These are phyloP conservation scores for Mesocricetus auratus DNA, from an alignment of 2,113 vertebrate genomes.

Conservation along the genomic window DNA sequence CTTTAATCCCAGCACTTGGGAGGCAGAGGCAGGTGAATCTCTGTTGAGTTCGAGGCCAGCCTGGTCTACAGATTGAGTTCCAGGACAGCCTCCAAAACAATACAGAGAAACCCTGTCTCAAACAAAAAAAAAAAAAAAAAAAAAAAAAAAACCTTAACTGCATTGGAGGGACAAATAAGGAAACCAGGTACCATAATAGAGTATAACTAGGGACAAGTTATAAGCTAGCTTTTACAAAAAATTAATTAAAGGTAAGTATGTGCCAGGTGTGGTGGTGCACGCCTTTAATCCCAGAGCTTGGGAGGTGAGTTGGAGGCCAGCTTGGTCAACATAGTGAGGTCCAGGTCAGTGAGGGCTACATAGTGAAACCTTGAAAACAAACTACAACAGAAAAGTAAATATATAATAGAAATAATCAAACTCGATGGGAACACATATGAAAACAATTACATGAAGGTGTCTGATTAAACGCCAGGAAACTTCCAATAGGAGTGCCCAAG, in stretches of 20 bases:
- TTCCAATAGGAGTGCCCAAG: background rate
- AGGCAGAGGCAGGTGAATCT: background rate
- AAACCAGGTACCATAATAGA: too few relatives aligned
- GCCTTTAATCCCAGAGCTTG: background rate
- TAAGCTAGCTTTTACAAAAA: too few relatives aligned
- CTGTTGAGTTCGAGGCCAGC: background rate
- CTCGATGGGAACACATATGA: background rate
- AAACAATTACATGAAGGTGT: background rate
- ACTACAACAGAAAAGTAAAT: background rate
- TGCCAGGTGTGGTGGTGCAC: too few relatives aligned
- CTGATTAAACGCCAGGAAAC: background rate
- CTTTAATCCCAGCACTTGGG: background rate
- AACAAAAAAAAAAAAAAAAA: conserved; percentile 2
- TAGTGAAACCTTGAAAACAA: background rate
- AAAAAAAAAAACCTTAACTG: too few relatives aligned
- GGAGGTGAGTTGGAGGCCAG: background rate
- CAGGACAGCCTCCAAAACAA: too few relatives aligned
- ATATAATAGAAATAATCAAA: background rate
- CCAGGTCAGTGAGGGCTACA: background rate
- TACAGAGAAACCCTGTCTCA: too few relatives aligned
- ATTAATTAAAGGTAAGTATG: too few relatives aligned
- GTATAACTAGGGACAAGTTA: too few relatives aligned
- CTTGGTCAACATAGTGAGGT: background rate
- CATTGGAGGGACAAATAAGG: too few relatives aligned
- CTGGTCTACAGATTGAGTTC: background rate